Evolutionary conservation across 2,888 invertebrate species (phyloP), one percentile per base, ranked within the genome.

Genomic region (Drosophila bunnanda): DNA sequence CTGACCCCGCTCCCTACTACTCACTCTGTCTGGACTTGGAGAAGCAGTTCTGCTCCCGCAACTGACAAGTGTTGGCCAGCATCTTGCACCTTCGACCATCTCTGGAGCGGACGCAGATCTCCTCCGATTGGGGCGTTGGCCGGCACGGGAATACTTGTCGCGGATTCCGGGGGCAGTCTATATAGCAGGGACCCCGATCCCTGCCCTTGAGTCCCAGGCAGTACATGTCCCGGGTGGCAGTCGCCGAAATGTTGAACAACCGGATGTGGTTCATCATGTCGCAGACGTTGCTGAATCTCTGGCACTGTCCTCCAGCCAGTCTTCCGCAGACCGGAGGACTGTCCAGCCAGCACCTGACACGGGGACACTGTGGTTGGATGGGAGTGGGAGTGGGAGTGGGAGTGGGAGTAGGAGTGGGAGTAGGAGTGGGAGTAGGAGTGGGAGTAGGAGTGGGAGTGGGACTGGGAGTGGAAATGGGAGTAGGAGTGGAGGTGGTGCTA

Each of bases 321-420:
- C 82, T 70, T 6, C 73, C 88, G 39, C 83, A 88, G 10, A 85
- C 70, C 0, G 60, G 58, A 1, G 86, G 82, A 68, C 82, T 87
- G 7, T 64, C 55, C 20, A 13, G 10, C 2, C 4, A n/a, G 25
- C 88, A 87, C 0, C 2, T 5, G 12, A 46, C 1, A 10, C 1
- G 46, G 3, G 46, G 46, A 10, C 46, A 46, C 1, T n/a, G 10
- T 6, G n/a, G 46, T 8, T 8, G 44, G 25, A 7, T 13, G 3
- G 43, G 6, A 1, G 41, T 12, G 0, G 41, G 20, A 43, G 20
- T 2, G 8, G 8, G 2, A 34, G 43, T 2, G 13, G 34, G n/a
- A 46, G 38, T 15, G 7, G 36, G 7, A 36, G 15, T 5, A 36
- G 38, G 6, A 4, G 43, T 3, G 1, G 22, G 6, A 22, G 15